Evolutionary conservation across 2,113 vertebrate species (phyloP).

Genomic region (crab-eating macaque (Macaca fascicularis)): T2T-MFA8v1.1 NC_088388.1:101272001-101272500

Average conservation of each 20-base stretch:
- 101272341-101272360: background rate
- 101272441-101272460: background rate
- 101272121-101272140: too few relatives aligned
- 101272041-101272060: too few relatives aligned
- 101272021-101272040: too few relatives aligned
- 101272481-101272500: background rate
- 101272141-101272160: too few relatives aligned
- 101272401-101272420: background rate
- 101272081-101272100: too few relatives aligned
- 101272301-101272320: background rate
- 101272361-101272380: background rate
- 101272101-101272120: too few relatives aligned
- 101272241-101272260: background rate
- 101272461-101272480: background rate
- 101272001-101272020: too few relatives aligned
- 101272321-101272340: background rate
- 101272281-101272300: background rate
- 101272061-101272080: too few relatives aligned
- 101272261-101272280: background rate
- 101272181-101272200: too few relatives aligned
- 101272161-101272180: too few relatives aligned
- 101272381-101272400: background rate
- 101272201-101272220: too few relatives aligned
- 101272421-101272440: background rate
- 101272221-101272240: background rate